Evolutionary conservation across 1,140 invertebrate genomes (phyloP), one percentile per base, ranked within the genome.

Genomic region (Teleogryllus occipitalis): DNA sequence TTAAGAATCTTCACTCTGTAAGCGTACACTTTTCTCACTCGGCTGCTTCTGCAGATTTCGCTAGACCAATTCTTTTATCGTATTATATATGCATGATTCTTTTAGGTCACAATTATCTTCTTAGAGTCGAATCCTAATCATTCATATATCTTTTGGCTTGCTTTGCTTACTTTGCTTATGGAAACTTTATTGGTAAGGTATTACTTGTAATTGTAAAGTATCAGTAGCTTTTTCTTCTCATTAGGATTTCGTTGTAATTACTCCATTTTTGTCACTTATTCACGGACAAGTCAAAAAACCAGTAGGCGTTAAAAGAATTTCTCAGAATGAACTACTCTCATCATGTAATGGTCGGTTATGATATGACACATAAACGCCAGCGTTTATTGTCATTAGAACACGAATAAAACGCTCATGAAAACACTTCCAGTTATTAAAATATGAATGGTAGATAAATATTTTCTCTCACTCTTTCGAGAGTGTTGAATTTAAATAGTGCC

Each of bases 21-120:
- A 65, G 54, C 54, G 54, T 65, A 65, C 54, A 65, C 54, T 65
- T 65, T 65, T 65, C 54, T 65, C 54, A 65, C 54, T 65, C 54
- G 54, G 54, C 54, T 65, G 54, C 54, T 14, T 65, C 54, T 65
- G 54, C 54, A 65, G 54, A 14, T 65, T 65, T 65, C 54, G 10
- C 54, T 65, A 65, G 54, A 65, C 10, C 27, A 65, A 18, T 65
- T 65, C 54, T 65, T 14, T 18, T 65, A 65, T 65, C 54, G 54
- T 65, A 65, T 14, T 65, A 10, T 65, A 65, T 39, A 65, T 65
- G 54, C 54, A 65, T 65, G 54, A 14, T 65, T 65, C 54, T 65
- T 18, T 18, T 65, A 65, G 54, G 54, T 14, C 54, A 65, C 54
- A 65, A 65, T 39, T 65, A 65, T 65, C 54, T 65, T 65, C 54